These are phyloP conservation scores for Itoplectis maculator DNA, from an alignment of 2,888 invertebrate species.

Conservation along the genomic window DNA sequence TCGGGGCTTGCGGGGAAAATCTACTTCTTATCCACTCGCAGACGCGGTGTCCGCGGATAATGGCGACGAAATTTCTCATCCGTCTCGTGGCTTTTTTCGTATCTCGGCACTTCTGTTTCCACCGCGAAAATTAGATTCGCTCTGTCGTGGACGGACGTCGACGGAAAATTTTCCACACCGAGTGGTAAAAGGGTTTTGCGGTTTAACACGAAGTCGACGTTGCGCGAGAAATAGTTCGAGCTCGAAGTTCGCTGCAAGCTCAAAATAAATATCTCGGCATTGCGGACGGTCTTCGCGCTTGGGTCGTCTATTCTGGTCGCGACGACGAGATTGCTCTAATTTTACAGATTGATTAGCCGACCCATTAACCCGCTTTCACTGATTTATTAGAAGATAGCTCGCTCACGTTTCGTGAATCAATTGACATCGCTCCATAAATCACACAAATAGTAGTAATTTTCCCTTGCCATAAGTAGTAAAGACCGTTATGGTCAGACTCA, in stretches of 20 bases:
- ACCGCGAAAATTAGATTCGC: constrained; percentile 33
- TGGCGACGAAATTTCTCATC: constrained; percentile 14
- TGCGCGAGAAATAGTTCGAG: too few relatives aligned
- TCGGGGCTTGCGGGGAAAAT: constrained; percentile 29
- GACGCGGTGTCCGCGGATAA: constrained; percentile 28
- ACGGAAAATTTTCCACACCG: too few relatives aligned
- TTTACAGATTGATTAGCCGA: neutral
- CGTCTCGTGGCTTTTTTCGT: constrained; percentile 14
- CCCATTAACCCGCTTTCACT: too few relatives aligned
- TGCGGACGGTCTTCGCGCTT: too few relatives aligned
- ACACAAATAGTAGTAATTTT: neutral
- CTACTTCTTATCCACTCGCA: constrained; percentile 31
- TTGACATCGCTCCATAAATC: too few relatives aligned
- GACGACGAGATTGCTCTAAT: neutral
- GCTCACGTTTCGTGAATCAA: too few relatives aligned
- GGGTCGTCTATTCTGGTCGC: neutral
- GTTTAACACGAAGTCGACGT: too few relatives aligned
- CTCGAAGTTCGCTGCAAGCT: too few relatives aligned
- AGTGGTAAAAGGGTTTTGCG: too few relatives aligned
- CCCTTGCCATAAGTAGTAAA: neutral
- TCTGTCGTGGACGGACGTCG: constrained; percentile 31
- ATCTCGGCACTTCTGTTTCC: neutral
- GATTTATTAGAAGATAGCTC: too few relatives aligned
- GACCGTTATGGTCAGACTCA: neutral
- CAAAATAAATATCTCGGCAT: too few relatives aligned